A percentile compares a stretch with the other conserved stretches of the same genome.
phyloP scores from a whole-genome alignment of 2,113 vertebrate species.

The Channa maculata region DNA sequence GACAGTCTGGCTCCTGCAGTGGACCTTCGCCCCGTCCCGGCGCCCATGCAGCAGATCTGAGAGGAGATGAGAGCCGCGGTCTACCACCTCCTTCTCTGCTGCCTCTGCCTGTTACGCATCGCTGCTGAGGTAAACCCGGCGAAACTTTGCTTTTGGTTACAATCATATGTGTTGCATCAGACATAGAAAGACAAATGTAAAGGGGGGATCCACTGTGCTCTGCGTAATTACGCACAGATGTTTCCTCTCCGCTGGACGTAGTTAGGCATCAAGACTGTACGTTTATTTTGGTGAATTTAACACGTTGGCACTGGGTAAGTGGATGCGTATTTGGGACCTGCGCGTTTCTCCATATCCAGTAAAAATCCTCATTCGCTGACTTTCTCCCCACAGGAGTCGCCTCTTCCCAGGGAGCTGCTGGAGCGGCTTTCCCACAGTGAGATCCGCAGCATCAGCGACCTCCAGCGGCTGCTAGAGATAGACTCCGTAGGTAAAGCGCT shows the following conservation, averaged over 20 bases:
- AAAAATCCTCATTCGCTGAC: not conserved
- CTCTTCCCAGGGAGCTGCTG: constrained; percentile 92
- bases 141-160: not conserved
- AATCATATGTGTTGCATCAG: not conserved
- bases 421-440: constrained; percentile 93
- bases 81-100: constrained; percentile 76
- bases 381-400: constrained; percentile 86
- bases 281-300: no score
- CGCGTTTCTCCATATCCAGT: not conserved
- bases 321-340: no score
- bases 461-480: constrained; percentile 97
- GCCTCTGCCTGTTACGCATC: constrained; percentile 72
- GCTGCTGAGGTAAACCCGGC: constrained; percentile 73
- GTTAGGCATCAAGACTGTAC: no score
- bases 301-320: no score
- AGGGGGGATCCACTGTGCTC: no score
- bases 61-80: constrained; percentile 83
- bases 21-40: constrained; percentile 61
- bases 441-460: constrained; percentile 95
- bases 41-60: constrained; percentile 63
- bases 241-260: no score
- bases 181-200: not conserved
- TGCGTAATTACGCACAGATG: constrained; percentile 49
- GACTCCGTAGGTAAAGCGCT: constrained; percentile 96
- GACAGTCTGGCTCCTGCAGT: constrained; percentile 64